Evolutionary conservation across 2,888 invertebrate species (phyloP).

Genomic region (Sepiola atlantica): DNA sequence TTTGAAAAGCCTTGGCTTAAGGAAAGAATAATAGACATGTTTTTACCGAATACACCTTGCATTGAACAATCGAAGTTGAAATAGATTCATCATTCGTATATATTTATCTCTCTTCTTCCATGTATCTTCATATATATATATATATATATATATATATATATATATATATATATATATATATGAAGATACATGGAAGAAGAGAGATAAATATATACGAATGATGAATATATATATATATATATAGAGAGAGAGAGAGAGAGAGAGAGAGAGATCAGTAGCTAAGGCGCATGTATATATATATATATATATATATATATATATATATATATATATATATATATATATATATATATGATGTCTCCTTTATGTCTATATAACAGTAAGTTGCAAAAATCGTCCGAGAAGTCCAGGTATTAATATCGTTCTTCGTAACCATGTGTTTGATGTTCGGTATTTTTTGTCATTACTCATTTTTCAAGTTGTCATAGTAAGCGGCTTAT

Average conservation of each 20-base stretch:
- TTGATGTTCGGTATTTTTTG: background rate
- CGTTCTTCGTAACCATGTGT: background rate
- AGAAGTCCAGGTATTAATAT: background rate
- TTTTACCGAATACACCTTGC: too few species aligned
- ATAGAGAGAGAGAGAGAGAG: background rate
- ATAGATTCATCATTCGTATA: too few species aligned
- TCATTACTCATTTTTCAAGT: conserved; percentile 21
- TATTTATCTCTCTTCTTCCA: too few species aligned
- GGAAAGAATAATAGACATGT: too few species aligned
- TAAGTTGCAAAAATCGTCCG: background rate
- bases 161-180: too few species aligned
- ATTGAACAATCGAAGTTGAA: too few species aligned
- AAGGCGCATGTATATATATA: background rate
- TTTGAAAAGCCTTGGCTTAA: too few species aligned
- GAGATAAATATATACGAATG: too few species aligned
- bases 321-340: conserved; percentile 13
- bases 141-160: too few species aligned
- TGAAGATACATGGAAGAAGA: too few species aligned
- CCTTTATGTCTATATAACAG: background rate
- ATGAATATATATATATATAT: too few species aligned
- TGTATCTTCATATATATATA: too few species aligned
- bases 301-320: background rate
- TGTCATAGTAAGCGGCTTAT: background rate
- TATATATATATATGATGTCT: background rate
- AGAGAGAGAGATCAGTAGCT: background rate